These are phyloP conservation scores for Machaerirhynchus nigripectus DNA, from an alignment of 2,113 vertebrate genomes.

Conservation along the genomic window DNA sequence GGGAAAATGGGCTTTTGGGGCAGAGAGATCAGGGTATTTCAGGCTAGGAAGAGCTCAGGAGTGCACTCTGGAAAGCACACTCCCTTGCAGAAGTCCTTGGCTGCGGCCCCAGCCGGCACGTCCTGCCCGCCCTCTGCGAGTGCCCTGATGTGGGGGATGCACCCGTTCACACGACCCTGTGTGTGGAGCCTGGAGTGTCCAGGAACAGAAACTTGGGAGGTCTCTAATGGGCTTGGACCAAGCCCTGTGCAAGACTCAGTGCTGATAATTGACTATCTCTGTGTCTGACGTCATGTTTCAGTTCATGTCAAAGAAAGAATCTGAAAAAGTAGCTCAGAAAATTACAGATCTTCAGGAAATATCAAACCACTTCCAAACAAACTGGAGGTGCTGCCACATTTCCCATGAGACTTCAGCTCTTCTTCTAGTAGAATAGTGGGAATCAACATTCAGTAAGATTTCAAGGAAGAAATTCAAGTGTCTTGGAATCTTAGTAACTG, in stretches of 20 bases:
- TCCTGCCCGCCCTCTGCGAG: not conserved
- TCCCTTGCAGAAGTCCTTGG: not conserved
- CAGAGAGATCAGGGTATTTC: not conserved
- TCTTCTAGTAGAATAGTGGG: not conserved
- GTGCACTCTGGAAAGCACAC: not conserved
- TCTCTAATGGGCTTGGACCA: slow-evolving; percentile 21
- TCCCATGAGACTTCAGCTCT: not conserved
- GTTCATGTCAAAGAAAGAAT: not conserved
- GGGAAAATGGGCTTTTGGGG: not conserved
- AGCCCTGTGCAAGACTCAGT: not conserved
- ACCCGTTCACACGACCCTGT: not conserved
- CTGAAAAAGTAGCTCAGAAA: not conserved
- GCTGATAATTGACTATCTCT: not conserved
- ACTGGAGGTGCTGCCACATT: not conserved
- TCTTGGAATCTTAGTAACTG: not conserved
- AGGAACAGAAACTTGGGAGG: slow-evolving; percentile 52
- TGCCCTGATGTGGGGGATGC: not conserved
- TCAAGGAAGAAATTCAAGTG: not conserved
- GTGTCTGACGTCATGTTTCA: not conserved
- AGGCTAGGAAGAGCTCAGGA: not conserved
- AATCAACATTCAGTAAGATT: not conserved
- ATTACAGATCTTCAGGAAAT: not conserved
- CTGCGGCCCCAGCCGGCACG: not conserved
- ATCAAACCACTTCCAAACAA: not conserved
- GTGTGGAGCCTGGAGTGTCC: not conserved